A percentile compares a stretch with the other conserved stretches of the same genome.
phyloP scores from a whole-genome alignment of 1,140 invertebrate species.

The Drosophila sturtevanti region DNA sequence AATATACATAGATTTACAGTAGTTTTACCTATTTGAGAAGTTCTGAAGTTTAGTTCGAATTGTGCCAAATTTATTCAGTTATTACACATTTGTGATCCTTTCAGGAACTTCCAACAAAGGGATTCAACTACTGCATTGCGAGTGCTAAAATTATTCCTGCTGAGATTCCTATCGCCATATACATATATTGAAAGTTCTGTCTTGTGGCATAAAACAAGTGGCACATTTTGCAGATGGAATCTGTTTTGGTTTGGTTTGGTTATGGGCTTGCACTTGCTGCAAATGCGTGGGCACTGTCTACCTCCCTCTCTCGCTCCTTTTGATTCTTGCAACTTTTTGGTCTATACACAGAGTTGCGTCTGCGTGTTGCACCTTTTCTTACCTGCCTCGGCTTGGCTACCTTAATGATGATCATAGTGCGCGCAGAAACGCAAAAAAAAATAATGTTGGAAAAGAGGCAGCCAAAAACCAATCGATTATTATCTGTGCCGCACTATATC shows the following conservation, averaged over 20 bases:
- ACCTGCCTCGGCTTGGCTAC: constrained; percentile 45
- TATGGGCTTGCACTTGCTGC: background rate
- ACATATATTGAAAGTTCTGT: background rate
- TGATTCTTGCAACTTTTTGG: constrained; percentile 62
- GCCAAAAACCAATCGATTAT: constrained; percentile 78
- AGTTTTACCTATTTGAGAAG: too few relatives aligned
- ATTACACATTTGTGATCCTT: too few relatives aligned
- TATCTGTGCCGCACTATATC: constrained; percentile 73
- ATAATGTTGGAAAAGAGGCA: constrained; percentile 38
- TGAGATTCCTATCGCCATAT: background rate
- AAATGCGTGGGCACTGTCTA: constrained; percentile 26
- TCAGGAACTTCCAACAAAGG: too few relatives aligned
- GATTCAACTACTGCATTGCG: background rate
- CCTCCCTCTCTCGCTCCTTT: constrained; percentile 39
- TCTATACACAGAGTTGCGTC: constrained; percentile 53
- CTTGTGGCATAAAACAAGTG: background rate
- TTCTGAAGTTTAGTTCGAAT: too few relatives aligned
- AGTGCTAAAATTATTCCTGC: background rate
- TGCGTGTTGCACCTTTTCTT: constrained; percentile 69
- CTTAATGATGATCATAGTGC: constrained; percentile 78
- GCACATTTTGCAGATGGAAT: constrained; percentile 3
- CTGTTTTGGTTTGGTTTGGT: background rate
- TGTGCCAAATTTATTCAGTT: too few relatives aligned
- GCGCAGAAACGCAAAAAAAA: constrained; percentile 49
- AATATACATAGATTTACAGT: too few relatives aligned